A percentile compares a stretch with the other conserved stretches of the same genome.
phyloP scores from a whole-genome alignment of 2,797 vertebrate genomes.

The Chlorospingus semifuscus region DNA sequence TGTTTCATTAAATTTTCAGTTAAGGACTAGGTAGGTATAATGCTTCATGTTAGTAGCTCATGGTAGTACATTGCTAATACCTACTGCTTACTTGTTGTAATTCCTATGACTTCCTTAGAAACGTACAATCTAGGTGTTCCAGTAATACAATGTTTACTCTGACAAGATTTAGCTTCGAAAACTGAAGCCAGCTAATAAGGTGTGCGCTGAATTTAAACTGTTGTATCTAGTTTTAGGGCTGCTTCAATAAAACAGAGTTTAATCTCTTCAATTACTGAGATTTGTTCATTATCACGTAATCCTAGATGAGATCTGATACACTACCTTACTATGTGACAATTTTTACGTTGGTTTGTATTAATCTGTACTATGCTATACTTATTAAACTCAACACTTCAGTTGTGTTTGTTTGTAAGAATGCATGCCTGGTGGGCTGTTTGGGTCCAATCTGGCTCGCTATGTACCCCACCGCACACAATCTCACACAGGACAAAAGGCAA shows the following conservation, averaged over 20 bases:
- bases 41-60: background rate
- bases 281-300: background rate
- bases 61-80: background rate
- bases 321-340: background rate
- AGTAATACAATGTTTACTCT: background rate
- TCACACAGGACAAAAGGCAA: background rate
- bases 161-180: background rate
- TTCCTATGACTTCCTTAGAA: background rate
- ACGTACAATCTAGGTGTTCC: background rate
- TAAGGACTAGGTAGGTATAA: background rate
- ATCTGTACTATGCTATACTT: background rate
- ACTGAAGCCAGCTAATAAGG: background rate
- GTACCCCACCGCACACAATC: background rate
- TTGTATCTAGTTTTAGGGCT: background rate
- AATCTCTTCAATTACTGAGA: background rate
- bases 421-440: fast-evolving
- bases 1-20: background rate
- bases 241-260: background rate
- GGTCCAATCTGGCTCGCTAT: background rate
- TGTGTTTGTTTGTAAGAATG: background rate
- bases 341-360: background rate
- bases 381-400: background rate
- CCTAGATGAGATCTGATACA: background rate
- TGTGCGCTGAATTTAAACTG: background rate
- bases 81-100: background rate